A percentile compares a stretch with the other conserved stretches of the same genome.
Conservation (phyloP, 2,888 invertebrate genomes). For the Macaria notata region DNA sequence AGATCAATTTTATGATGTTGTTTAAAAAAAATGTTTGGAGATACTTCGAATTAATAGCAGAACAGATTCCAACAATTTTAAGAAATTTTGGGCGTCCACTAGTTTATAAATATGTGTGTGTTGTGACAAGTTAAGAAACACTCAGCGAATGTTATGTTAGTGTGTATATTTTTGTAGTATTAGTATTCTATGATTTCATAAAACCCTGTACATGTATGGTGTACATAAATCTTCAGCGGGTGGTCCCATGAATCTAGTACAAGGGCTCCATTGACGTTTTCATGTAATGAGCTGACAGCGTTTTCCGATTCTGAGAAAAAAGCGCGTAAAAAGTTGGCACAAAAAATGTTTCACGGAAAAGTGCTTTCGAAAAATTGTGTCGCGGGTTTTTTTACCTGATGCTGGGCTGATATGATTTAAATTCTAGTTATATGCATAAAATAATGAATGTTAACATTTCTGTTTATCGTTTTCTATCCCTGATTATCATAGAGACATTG, state of each 20-base stretch:
- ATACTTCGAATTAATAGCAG: no score
- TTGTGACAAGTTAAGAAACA: background rate
- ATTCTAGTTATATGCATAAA: background rate
- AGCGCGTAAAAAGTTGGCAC: constrained; percentile 11
- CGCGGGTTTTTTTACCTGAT: constrained; percentile 7
- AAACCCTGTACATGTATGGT: background rate
- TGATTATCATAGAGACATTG: no score
- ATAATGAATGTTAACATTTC: background rate
- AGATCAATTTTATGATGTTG: no score
- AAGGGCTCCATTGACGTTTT: constrained; percentile 21
- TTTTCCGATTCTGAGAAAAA: constrained; percentile 21
- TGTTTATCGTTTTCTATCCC: background rate
- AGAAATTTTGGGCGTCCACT: no score
- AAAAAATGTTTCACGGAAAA: constrained; percentile 17
- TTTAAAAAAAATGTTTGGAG: no score
- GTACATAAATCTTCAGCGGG: constrained; percentile 12
- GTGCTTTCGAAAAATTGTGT: constrained; percentile 7
- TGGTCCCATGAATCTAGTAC: constrained; percentile 14
- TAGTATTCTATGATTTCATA: background rate
- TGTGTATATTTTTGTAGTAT: no score
- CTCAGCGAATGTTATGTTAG: background rate
- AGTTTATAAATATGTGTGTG: no score
- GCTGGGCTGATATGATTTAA: constrained; percentile 4
- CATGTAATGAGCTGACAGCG: constrained; percentile 14
- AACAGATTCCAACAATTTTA: no score